phyloP scores from a whole-genome alignment of 2,888 invertebrate species.

The Polyommatus iphigenia region DNA sequence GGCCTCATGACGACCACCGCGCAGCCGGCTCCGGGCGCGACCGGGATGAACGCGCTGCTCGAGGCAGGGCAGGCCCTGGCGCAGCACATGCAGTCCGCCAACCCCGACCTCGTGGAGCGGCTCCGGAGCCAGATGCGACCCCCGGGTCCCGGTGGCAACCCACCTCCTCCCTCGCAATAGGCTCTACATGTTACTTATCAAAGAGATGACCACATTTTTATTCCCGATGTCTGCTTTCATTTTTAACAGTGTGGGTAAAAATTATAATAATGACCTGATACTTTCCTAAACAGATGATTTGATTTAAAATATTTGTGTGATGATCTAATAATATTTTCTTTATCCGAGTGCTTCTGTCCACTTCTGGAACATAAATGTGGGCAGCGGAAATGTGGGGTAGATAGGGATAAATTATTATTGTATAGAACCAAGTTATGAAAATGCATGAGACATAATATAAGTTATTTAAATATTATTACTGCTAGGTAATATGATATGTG shows the following conservation, averaged over 20 bases:
- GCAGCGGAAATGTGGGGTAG: background rate
- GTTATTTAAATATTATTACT: conserved; percentile 3
- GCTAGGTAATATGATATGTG: conserved; percentile 13
- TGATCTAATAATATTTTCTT: background rate
- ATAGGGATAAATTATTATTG: background rate
- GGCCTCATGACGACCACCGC: conserved; percentile 75
- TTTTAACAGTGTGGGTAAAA: background rate
- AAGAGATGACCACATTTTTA: background rate
- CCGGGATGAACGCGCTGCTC: conserved; percentile 66
- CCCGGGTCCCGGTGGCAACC: conserved; percentile 50
- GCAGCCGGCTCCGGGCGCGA: conserved; percentile 47
- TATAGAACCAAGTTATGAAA: background rate
- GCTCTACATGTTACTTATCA: background rate
- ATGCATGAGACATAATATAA: background rate
- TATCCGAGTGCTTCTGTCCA: background rate
- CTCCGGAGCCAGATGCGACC: conserved; percentile 84
- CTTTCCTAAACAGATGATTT: background rate
- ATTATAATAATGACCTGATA: background rate
- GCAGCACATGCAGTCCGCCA: conserved; percentile 88
- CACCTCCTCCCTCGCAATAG: conserved; percentile 43
- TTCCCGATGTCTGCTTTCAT: background rate
- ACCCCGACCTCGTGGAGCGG: conserved; percentile 91
- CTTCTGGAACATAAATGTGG: background rate
- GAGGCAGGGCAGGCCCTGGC: conserved; percentile 90
- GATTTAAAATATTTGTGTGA: background rate